Percentiles rank a stretch among this genome's conserved stretches.
Evolutionary conservation across 2,888 invertebrate genomes (phyloP).

Genomic region (Dryobota labecula): DNA sequence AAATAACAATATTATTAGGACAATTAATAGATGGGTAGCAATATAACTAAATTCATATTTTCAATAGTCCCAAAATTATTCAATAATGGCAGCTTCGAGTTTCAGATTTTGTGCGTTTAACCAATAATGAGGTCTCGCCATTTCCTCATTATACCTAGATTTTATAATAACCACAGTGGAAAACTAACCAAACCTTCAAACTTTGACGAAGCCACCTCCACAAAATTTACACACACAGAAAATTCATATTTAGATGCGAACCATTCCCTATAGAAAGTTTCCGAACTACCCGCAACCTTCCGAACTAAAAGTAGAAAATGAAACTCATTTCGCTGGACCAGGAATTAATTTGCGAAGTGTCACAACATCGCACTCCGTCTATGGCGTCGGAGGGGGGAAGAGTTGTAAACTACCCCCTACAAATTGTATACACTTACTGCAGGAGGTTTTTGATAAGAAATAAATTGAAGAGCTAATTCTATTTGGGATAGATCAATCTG

Average conservation of each 20-base stretch:
- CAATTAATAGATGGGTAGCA: neutral
- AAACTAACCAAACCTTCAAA: neutral
- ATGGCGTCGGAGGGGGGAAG: neutral
- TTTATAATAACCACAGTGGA: neutral
- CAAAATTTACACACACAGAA: constrained; percentile 1
- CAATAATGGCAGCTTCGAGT: too few species aligned
- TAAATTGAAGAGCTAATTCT: constrained; percentile 50
- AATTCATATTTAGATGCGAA: constrained; percentile 33
- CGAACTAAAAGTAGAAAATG: constrained; percentile 48
- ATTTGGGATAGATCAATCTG: constrained; percentile 49
- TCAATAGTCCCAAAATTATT: neutral
- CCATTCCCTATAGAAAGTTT: constrained; percentile 28
- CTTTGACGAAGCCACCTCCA: constrained; percentile 1
- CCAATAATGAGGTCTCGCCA: too few species aligned
- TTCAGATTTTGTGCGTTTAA: too few species aligned
- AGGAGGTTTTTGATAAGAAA: constrained; percentile 40
- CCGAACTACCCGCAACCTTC: constrained; percentile 33
- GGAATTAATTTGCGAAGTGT: constrained; percentile 64
- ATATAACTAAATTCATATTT: neutral
- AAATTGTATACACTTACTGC: constrained; percentile 29
- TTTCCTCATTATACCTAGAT: neutral
- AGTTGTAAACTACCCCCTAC: constrained; percentile 43
- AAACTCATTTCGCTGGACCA: constrained; percentile 52
- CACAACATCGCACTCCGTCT: constrained; percentile 45
- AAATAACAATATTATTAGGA: neutral